These are phyloP conservation scores for Chorisops tibialis DNA, from an alignment of 2,888 invertebrate species.

Conservation along the genomic window DNA sequence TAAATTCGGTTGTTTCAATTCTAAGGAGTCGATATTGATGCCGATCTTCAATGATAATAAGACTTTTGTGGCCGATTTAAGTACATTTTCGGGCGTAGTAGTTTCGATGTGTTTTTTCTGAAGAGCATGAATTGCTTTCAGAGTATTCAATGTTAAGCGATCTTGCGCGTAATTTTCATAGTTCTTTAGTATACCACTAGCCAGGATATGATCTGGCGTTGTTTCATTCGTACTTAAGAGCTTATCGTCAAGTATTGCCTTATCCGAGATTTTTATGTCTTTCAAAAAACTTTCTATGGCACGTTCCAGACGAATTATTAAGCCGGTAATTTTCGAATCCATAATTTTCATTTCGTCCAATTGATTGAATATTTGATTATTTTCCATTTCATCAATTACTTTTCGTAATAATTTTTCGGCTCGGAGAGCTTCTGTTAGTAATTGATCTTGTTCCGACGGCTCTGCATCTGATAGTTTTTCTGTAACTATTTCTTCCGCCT, in stretches of 20 bases:
- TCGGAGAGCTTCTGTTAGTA: background rate
- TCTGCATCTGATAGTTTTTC: background rate
- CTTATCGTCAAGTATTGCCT: background rate
- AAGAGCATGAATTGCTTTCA: background rate
- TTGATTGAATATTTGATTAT: background rate
- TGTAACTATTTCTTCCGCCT: background rate
- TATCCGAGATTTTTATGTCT: background rate
- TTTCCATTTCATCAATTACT: background rate
- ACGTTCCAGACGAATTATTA: background rate
- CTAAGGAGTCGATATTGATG: background rate
- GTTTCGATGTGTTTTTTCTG: background rate
- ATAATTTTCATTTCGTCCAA: background rate
- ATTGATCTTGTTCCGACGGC: background rate
- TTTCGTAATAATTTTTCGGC: background rate
- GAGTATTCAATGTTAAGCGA: background rate
- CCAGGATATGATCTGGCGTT: no score
- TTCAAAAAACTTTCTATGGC: background rate
- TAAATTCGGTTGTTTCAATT: background rate
- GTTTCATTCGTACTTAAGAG: background rate
- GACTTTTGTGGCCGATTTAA: background rate
- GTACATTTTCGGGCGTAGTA: background rate
- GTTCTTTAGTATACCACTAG: background rate
- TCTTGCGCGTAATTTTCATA: background rate
- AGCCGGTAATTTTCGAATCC: background rate
- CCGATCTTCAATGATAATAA: background rate